phyloP scores from a whole-genome alignment of 2,113 vertebrate genomes.

The Sphaerodactylus townsendi region DNA sequence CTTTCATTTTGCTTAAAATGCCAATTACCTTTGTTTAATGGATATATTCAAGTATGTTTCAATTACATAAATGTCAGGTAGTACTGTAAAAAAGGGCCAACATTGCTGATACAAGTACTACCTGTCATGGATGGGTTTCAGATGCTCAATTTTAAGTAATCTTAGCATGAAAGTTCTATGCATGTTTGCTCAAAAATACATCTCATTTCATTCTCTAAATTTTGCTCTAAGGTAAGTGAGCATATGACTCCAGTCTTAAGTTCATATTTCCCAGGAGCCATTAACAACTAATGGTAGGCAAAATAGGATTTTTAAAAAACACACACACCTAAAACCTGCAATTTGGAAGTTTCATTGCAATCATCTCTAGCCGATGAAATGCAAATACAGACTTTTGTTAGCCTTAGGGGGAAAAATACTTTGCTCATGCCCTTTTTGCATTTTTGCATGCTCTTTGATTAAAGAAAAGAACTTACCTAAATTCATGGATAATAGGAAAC shows the following conservation, averaged over 20 bases:
- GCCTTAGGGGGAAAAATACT: slow-evolving; percentile 10
- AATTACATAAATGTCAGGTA: not conserved
- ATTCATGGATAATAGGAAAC: too few relatives aligned
- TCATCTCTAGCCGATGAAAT: slow-evolving; percentile 11
- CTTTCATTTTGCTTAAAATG: not conserved
- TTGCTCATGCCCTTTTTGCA: slow-evolving; percentile 38
- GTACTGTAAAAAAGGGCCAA: not conserved
- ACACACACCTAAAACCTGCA: not conserved
- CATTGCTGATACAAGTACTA: not conserved
- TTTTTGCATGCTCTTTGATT: too few relatives aligned
- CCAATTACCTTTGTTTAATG: slow-evolving; percentile 24
- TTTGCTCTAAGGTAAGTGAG: too few relatives aligned
- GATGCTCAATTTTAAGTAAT: not conserved
- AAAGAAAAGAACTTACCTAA: too few relatives aligned
- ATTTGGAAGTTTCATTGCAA: not conserved
- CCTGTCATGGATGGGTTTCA: not conserved
- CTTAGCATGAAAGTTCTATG: too few relatives aligned
- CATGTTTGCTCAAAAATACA: too few relatives aligned
- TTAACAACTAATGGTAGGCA: not conserved
- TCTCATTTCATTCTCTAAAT: too few relatives aligned
- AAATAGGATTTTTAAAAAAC: not conserved
- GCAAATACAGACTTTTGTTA: slow-evolving; percentile 22
- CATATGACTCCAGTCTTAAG: not conserved
- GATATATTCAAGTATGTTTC: not conserved
- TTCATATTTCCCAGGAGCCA: not conserved